phyloP scores from a whole-genome alignment of 64 coral and sea anemone genomes.

The Acropora yongei region DNA sequence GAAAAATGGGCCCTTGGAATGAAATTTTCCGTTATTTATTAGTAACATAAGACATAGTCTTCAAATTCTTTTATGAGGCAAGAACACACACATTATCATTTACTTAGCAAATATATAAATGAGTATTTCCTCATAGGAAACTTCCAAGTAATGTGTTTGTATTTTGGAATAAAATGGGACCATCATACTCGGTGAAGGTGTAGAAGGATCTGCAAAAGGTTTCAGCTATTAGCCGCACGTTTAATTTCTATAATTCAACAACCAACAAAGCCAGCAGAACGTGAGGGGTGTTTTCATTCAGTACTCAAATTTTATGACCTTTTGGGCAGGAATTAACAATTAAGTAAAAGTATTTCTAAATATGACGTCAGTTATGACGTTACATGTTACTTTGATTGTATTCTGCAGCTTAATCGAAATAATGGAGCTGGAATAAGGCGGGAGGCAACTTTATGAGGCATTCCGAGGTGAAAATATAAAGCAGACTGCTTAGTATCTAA shows the following conservation, averaged over 20 bases:
- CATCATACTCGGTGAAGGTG: background rate
- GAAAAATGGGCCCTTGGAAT: too few relatives aligned
- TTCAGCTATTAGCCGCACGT: background rate
- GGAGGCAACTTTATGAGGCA: background rate
- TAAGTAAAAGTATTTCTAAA: background rate
- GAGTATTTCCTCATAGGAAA: too few relatives aligned
- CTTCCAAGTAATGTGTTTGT: too few relatives aligned
- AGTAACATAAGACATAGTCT: too few relatives aligned
- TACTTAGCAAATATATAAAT: too few relatives aligned
- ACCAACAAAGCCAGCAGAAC: background rate
- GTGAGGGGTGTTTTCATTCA: slow-evolving; percentile 6
- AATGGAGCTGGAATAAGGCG: background rate
- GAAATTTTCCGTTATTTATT: too few relatives aligned
- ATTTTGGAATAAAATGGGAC: too few relatives aligned
- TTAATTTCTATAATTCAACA: background rate
- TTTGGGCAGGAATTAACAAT: background rate
- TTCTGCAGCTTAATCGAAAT: background rate
- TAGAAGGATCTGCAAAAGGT: slow-evolving; percentile 4
- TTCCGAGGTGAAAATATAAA: background rate
- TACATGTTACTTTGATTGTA: background rate
- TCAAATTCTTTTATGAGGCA: too few relatives aligned
- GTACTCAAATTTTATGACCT: background rate
- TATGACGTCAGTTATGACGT: slow-evolving; percentile 1
- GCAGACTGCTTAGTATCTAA: background rate
- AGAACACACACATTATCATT: too few relatives aligned